Evolutionary conservation across 2,113 vertebrate species (phyloP).

Genomic region (Bufo bufo): DNA sequence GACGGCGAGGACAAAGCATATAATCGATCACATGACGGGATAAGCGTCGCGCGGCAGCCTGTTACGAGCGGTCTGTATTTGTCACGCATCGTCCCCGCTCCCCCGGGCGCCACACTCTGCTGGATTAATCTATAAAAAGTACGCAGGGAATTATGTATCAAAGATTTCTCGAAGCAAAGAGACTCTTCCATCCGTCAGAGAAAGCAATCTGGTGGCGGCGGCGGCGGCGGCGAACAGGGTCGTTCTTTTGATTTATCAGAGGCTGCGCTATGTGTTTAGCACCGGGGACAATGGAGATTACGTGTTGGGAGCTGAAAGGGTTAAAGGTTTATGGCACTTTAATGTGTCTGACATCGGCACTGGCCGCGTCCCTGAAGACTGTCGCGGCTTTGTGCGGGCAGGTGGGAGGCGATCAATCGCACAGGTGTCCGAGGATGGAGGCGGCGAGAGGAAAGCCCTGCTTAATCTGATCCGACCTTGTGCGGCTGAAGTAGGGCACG

Average conservation of each 20-base stretch:
- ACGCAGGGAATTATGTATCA: slow-evolving; percentile 47
- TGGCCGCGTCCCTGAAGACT: slow-evolving; percentile 25
- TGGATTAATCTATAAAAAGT: slow-evolving; percentile 15
- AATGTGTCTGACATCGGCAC: slow-evolving; percentile 34
- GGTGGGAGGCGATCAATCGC: neutral
- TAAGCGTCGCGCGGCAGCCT: neutral
- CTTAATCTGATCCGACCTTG: slow-evolving; percentile 51
- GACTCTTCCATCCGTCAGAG: slow-evolving; percentile 33
- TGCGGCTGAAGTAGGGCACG: neutral
- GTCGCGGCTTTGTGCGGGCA: neutral
- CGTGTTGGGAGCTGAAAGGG: slow-evolving; percentile 16
- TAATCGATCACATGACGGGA: slow-evolving; percentile 4
- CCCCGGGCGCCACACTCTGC: neutral
- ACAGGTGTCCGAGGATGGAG: slow-evolving; percentile 6
- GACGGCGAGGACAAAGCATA: neutral
- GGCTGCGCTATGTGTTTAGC: neutral
- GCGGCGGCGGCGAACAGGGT: neutral
- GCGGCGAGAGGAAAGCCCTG: slow-evolving; percentile 18
- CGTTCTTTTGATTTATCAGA: slow-evolving; percentile 46
- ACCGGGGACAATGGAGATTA: neutral
- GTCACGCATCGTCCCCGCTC: neutral
- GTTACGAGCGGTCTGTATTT: neutral
- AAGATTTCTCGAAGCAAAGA: slow-evolving; percentile 34
- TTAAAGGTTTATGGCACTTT: slow-evolving; percentile 48
- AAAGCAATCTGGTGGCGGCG: slow-evolving; percentile 39